phyloP scores from a whole-genome alignment of 2,113 vertebrate species.

The Nycticryphes semicollaris region DNA sequence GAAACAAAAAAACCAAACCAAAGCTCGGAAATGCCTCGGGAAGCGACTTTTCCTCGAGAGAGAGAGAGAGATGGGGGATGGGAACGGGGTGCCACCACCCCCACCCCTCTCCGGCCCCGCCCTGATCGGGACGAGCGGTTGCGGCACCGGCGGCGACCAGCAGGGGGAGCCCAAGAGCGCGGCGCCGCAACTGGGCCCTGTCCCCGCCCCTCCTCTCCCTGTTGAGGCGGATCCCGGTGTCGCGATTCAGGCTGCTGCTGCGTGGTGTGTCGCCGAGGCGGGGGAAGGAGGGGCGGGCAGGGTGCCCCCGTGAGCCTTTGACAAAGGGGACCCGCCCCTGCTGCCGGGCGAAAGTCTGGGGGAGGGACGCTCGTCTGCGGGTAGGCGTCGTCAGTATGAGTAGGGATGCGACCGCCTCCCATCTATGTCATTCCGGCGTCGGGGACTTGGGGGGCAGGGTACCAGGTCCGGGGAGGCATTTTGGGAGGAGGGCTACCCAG shows the following conservation, averaged over 20 bases:
- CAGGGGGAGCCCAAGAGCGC: background rate
- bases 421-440: background rate
- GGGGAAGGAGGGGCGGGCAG: background rate
- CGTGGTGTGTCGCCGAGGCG: background rate
- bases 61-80: background rate
- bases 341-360: too few relatives aligned
- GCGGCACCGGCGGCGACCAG: background rate
- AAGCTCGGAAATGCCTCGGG: background rate
- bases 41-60: background rate
- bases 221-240: too few relatives aligned
- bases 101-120: background rate
- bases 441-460: too few relatives aligned
- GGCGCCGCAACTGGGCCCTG: background rate
- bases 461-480: background rate
- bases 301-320: background rate
- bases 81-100: too few relatives aligned
- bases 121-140: background rate
- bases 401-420: fast-evolving
- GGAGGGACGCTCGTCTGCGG: background rate
- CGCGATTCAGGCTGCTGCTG: background rate
- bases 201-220: too few relatives aligned
- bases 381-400: fast-evolving
- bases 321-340: background rate
- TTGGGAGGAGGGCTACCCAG: background rate
- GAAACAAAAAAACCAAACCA: too few relatives aligned